phyloP scores from a whole-genome alignment of 2,797 vertebrate genomes.

The Bovichtus variegatus region DNA sequence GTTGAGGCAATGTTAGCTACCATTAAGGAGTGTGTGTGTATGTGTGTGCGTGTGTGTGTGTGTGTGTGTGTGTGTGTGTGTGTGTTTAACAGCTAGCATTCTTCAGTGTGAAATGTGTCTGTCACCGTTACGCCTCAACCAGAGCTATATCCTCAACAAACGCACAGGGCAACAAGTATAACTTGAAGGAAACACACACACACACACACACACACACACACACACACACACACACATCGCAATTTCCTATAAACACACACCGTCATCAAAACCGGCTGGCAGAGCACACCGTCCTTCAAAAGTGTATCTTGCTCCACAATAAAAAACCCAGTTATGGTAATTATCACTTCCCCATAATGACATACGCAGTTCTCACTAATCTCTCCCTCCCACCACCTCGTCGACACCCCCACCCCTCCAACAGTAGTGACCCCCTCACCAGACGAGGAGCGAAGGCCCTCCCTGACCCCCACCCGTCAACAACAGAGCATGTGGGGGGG shows the following conservation, averaged over 20 bases:
- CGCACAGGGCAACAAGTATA: slow-evolving; percentile 11
- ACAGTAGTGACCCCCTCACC: slow-evolving; percentile 57
- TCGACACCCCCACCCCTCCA: slow-evolving; percentile 48
- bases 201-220: neutral
- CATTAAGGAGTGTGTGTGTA: neutral
- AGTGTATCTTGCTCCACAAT: neutral
- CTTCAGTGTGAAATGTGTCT: slow-evolving; percentile 56
- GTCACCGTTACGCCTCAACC: slow-evolving; percentile 53
- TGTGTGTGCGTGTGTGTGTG: slow-evolving; percentile 21
- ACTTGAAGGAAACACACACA: neutral
- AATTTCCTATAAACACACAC: slow-evolving; percentile 19
- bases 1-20: neutral
- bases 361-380: slow-evolving; percentile 37
- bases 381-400: slow-evolving; percentile 24
- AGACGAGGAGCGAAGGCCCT: slow-evolving; percentile 82
- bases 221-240: too few species aligned
- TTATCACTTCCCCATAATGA: slow-evolving; percentile 40
- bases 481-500: slow-evolving; percentile 10
- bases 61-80: slow-evolving; percentile 14
- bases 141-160: slow-evolving; percentile 16
- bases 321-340: neutral
- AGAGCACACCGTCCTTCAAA: neutral
- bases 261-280: neutral
- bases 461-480: slow-evolving; percentile 50
- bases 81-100: slow-evolving; percentile 48